Evolutionary conservation across 2,113 vertebrate genomes (phyloP).

Genomic region (Channa argus): DNA sequence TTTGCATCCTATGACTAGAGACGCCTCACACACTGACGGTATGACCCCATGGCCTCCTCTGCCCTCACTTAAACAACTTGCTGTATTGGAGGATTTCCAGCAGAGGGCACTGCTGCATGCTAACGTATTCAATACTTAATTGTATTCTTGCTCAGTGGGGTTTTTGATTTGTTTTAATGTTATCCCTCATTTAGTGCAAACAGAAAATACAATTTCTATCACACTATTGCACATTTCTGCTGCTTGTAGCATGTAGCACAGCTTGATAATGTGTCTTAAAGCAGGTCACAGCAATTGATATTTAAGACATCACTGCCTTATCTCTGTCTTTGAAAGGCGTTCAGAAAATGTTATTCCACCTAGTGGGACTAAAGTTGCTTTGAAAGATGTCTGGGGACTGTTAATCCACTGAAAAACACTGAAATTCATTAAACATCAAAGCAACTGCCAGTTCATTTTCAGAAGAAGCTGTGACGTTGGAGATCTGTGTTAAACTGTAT

Average conservation of each 20-base stretch:
- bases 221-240: slow-evolving; percentile 12
- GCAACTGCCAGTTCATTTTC: slow-evolving; percentile 1
- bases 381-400: slow-evolving; percentile 26
- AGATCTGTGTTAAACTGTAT: slow-evolving; percentile 12
- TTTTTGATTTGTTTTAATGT: slow-evolving; percentile 41
- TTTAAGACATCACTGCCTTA: slow-evolving; percentile 33
- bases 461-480: slow-evolving; percentile 18
- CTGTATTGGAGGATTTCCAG: slow-evolving; percentile 40
- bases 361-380: slow-evolving; percentile 24
- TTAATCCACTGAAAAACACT: slow-evolving; percentile 34
- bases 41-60: slow-evolving; percentile 1
- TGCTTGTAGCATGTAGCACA: background rate
- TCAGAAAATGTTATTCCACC: slow-evolving; percentile 28
- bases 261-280: slow-evolving; percentile 35
- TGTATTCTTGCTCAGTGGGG: background rate
- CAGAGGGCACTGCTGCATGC: slow-evolving; percentile 65
- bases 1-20: background rate
- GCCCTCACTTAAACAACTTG: background rate
- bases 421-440: slow-evolving; percentile 48
- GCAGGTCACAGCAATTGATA: slow-evolving; percentile 30
- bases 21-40: background rate
- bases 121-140: background rate
- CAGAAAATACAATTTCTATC: slow-evolving; percentile 18
- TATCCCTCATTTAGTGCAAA: slow-evolving; percentile 19
- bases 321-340: slow-evolving; percentile 40